Evolutionary conservation across 2,888 invertebrate species (phyloP).

Genomic region (Minunthozetes semirufus): DNA sequence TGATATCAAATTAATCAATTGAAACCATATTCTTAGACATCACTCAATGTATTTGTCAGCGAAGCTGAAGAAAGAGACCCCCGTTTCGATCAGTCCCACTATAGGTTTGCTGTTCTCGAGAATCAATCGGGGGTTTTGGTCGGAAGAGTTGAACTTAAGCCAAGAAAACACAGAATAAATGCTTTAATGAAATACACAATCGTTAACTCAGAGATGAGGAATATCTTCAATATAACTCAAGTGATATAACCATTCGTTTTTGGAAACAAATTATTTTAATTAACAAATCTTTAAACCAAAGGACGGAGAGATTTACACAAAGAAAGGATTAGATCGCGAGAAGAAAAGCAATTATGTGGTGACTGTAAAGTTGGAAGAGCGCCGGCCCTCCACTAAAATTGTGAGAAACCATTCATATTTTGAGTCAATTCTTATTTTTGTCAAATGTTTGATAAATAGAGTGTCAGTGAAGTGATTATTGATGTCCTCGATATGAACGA

Average conservation of each 20-base stretch:
- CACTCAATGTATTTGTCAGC: conserved; percentile 43
- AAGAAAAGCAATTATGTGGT: conserved; percentile 44
- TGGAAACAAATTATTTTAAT: not conserved
- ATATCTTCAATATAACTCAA: conserved; percentile 42
- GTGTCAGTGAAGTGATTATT: conserved; percentile 45
- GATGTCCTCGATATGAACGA: conserved; percentile 45
- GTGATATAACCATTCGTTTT: conserved; percentile 30
- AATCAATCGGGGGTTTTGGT: conserved; percentile 44
- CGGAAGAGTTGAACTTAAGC: conserved; percentile 44
- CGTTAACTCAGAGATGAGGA: conserved; percentile 43
- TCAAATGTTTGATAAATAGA: conserved; percentile 37
- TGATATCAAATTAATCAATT: not conserved
- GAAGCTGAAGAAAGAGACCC: conserved; percentile 45
- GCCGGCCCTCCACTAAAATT: conserved; percentile 44
- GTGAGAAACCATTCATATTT: conserved; percentile 37
- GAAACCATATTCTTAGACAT: conserved; percentile 39
- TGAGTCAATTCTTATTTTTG: not conserved
- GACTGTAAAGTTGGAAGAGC: conserved; percentile 45
- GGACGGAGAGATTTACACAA: conserved; percentile 57
- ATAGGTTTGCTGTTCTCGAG: conserved; percentile 44
- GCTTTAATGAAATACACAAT: conserved; percentile 42
- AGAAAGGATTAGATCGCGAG: conserved; percentile 44
- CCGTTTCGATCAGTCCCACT: conserved; percentile 43
- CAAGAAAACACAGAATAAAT: conserved; percentile 42
- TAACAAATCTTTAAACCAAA: conserved; percentile 54